phyloP scores from a whole-genome alignment of 1,140 invertebrate species.

The Brachionus paranguensis region DNA sequence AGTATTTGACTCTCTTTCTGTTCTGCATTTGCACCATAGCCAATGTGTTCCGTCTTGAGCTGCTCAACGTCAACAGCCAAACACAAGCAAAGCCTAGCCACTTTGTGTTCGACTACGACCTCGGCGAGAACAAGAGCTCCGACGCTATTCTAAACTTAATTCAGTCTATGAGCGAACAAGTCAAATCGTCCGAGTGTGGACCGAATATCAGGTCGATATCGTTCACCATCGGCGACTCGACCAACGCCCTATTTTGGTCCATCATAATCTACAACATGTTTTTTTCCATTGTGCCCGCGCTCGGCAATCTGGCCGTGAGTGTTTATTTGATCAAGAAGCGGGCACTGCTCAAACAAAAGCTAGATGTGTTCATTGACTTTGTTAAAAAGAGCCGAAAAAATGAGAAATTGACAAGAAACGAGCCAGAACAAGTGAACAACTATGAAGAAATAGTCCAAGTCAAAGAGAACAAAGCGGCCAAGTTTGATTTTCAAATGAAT shows the following conservation, averaged over 20 bases:
- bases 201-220: not conserved
- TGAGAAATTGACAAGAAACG: not conserved
- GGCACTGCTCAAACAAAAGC: not conserved
- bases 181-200: not conserved
- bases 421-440: not conserved
- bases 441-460: not conserved
- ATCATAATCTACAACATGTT: slow-evolving; percentile 31
- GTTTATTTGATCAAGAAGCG: slow-evolving; percentile 24
- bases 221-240: not conserved
- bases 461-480: not conserved
- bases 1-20: slow-evolving; percentile 22
- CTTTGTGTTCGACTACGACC: not conserved
- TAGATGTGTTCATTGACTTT: not conserved
- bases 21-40: slow-evolving; percentile 37
- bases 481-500: not conserved
- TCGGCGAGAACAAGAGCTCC: not conserved
- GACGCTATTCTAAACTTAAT: not conserved
- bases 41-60: slow-evolving; percentile 23
- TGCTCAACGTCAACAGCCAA: slow-evolving; percentile 6
- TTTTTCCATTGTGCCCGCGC: not conserved
- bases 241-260: slow-evolving; percentile 30
- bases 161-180: not conserved
- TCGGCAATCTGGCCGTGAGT: not conserved
- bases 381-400: not conserved
- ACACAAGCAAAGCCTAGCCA: not conserved